A percentile compares a stretch with the other conserved stretches of the same genome.
These are phyloP conservation scores for Byasa hedistus DNA, from an alignment of 2,888 invertebrate genomes.

Conservation along the genomic window DNA sequence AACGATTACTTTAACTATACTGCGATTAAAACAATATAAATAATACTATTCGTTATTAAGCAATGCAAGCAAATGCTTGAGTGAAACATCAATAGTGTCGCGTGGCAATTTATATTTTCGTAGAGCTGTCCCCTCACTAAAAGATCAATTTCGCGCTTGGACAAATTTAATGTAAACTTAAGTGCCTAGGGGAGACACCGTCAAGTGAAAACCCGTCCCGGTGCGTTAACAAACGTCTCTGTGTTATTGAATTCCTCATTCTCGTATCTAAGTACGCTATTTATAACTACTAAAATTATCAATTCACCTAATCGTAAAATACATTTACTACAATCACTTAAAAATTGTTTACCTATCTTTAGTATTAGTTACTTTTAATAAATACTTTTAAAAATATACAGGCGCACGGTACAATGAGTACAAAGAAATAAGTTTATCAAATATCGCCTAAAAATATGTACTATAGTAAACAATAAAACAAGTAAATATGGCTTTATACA, in stretches of 20 bases:
- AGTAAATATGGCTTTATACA: too few relatives aligned
- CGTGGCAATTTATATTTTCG: constrained; percentile 72
- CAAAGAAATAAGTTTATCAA: too few relatives aligned
- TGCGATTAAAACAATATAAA: not conserved
- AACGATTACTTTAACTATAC: not conserved
- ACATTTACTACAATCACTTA: constrained; percentile 33
- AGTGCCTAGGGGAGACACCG: constrained; percentile 67
- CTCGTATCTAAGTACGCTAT: constrained; percentile 39
- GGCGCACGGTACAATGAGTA: too few relatives aligned
- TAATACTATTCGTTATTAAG: constrained; percentile 15
- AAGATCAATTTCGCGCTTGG: constrained; percentile 80
- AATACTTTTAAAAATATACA: too few relatives aligned
- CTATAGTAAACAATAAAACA: too few relatives aligned
- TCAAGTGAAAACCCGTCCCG: constrained; percentile 65
- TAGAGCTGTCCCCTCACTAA: constrained; percentile 69
- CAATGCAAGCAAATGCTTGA: constrained; percentile 26
- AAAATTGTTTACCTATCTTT: not conserved
- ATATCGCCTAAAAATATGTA: too few relatives aligned
- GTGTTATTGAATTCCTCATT: constrained; percentile 67
- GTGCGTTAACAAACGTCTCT: constrained; percentile 66
- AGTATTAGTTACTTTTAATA: too few relatives aligned
- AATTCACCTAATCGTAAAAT: constrained; percentile 35
- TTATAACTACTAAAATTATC: not conserved
- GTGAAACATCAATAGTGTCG: constrained; percentile 65
- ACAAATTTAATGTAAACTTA: constrained; percentile 77